Base-by-base conservation (phyloP, 2,888 invertebrate species). In the Synergus umbraculus region DNA sequence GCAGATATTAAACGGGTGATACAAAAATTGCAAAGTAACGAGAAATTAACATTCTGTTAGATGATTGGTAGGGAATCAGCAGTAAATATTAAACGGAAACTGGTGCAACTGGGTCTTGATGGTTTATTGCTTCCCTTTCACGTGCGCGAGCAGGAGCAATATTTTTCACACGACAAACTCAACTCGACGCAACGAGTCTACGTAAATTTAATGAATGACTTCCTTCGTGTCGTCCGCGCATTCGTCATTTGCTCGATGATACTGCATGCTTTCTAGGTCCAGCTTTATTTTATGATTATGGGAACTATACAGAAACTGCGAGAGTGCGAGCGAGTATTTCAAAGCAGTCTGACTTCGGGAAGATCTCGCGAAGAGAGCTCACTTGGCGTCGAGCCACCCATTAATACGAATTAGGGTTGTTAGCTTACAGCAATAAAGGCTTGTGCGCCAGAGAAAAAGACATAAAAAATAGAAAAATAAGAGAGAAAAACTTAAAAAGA, bases 341-440 rank as follows among this genome's bases (percentile, higher is more conserved):
- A 66, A 67, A 76, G 69, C 54, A 73, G 29, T 78, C 65, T 49
- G 60, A 43, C 76, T 76, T 41, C 78, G 79, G 58, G 37, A 58
- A 58, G 41, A 41, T 64, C 41, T 18, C 76, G 60, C 76, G 60
- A 73, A 13, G 12, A 29, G 29, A 46, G 81, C 83, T 85, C 84
- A 86, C 85, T 84, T 87, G 87, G 87, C 87, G 86, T 78, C 86
- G 87, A 83, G 90, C 88, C 88, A 87, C 88, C 88, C 89, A 89
- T 90, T 89, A 89, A 89, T 89, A 89, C 89, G 86, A 89, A 89
- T 90, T 89, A 89, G 86, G 85, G 87, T 89, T 88, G 90, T 90
- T 89, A 89, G 88, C 88, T 87, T 79, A 81, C 76, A 65, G 76
- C 79, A 79, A 80, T 78, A 67, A 78, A 80, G 76, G 44, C 46